Percentiles rank a stretch among this genome's conserved stretches.
Evolutionary conservation across 1,140 invertebrate genomes (phyloP).

Genomic region (Dermatophagoides farinae): DNA sequence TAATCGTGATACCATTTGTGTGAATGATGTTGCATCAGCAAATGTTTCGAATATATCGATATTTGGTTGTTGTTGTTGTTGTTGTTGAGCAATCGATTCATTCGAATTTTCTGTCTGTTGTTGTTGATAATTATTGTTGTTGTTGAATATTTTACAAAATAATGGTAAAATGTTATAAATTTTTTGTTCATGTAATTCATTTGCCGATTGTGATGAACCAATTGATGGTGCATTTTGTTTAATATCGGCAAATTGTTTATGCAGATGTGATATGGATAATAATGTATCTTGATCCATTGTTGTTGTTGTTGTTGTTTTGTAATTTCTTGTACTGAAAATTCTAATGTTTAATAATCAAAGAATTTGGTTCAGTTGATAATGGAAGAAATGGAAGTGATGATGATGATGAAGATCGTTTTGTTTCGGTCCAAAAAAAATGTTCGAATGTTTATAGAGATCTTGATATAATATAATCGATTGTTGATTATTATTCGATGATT

Average conservation of each 20-base stretch:
- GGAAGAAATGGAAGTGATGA: too few relatives aligned
- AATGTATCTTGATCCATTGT: conserved; percentile 1
- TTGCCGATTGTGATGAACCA: conserved; percentile 7
- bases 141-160: conserved; percentile 68
- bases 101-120: too few relatives aligned
- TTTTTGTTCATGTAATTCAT: conserved; percentile 64
- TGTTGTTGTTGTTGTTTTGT: neutral
- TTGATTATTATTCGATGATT: too few relatives aligned
- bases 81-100: neutral
- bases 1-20: conserved; percentile 74
- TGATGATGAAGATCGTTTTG: too few relatives aligned
- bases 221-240: conserved; percentile 5
- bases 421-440: too few relatives aligned
- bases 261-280: conserved; percentile 6
- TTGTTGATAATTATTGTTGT: neutral
- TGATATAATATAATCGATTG: too few relatives aligned
- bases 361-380: too few relatives aligned
- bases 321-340: too few relatives aligned
- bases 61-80: neutral
- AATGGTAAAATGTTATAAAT: conserved; percentile 93
- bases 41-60: conserved; percentile 58
- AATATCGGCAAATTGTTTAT: conserved; percentile 12
- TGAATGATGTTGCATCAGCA: conserved; percentile 74
- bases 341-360: too few relatives aligned
- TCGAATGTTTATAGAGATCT: too few relatives aligned